Base-by-base conservation (phyloP, 2,113 vertebrate species). In the Desmodus rotundus region DNA sequence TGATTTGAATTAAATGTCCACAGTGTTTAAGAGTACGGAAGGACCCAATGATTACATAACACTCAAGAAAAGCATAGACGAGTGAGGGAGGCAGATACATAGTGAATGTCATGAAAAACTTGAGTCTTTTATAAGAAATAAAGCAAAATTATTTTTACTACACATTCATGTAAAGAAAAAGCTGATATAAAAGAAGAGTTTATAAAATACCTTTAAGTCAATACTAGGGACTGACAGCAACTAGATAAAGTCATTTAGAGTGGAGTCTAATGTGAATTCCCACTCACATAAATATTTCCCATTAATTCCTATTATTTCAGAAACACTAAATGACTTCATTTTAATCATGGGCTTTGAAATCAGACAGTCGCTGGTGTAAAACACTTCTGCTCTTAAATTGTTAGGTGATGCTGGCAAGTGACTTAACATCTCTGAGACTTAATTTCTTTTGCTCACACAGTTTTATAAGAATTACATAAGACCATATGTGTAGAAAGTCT, bases 291-390 rank as follows among this genome's bases (percentile, higher is more conserved):
- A 91, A 70, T 58, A 93, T 28, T 72, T 73, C 22, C n/a, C 47
- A 83, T 74, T 87, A 73, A 78, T 7, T 22, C 68, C 41, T 24
- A 80, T 72, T 47, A 78, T 80, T 88, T 95, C 33, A 93, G 43
- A 76, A 80, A 81, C 15, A 76, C 33, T 9, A 63, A 41, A 15
- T 50, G 73, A 91, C 86, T 82, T 67, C 45, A 88, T 63, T 31
- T 63, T 92, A 88, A 84, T 92, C 52, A 72, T n/a, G 70, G n/a
- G n/a, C 4, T 78, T 88, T 88, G 26, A 91, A 87, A 22, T 92
- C 28, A 87, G 20, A 91, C 83, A 67, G 73, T 43, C 50, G 31
- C 54, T 77, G 36, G 31, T 80, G 87, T 90, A 94, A 89, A 65
- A 65, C 5, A 28, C 8, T 52, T 88, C 52, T 88, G n/a, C 11